Evolutionary conservation across 2,113 vertebrate species (phyloP), one percentile per base, ranked within the genome.

Genomic region (Scytalopus superciliaris): DNA sequence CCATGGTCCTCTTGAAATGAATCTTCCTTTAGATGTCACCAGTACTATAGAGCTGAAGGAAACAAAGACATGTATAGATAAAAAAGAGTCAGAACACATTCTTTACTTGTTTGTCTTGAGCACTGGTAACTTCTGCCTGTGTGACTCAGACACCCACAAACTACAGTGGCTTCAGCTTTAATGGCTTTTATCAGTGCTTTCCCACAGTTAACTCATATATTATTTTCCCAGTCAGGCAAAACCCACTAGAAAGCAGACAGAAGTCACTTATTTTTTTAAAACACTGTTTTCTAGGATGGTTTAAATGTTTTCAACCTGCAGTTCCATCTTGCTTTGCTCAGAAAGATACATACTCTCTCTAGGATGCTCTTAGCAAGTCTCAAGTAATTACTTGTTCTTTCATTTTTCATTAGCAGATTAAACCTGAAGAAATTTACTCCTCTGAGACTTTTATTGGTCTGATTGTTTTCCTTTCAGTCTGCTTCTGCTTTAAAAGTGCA

Each of bases 31-130:
- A 4, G 99, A 99, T 3, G 98, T 98, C 90, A 99, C 87, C 50
- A 99, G 96, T 56, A 99, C 98, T n/a, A 99, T 97, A 66, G 99
- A 99, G 49, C 99, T 99, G 95, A 16, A 84, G 49, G 89, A 83
- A 79, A 64, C 25, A 79, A 55, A 86, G 30, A 3, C 23, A 47
- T 45, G 56, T 76, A 76, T 39, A 9, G 93, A 72, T 16, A 53
- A 18, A 47, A 75, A 87, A 66, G 42, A 94, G 27, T 25, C 44
- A 87, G 59, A 63, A 59, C 18, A 47, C 8, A 13, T 45, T 78
- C 33, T 30, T 84, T 0, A 0, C 12, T 49, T 70, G 7, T 25
- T 47, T 47, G 44, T 60, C 55, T 50, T 40, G 22, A 76, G 70
- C 37, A 35, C 31, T 39, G 63, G 22, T 44, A 60, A 37, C 53